Conservation (phyloP, 2,888 invertebrate species). For the Cylindroiulus punctatus region DNA sequence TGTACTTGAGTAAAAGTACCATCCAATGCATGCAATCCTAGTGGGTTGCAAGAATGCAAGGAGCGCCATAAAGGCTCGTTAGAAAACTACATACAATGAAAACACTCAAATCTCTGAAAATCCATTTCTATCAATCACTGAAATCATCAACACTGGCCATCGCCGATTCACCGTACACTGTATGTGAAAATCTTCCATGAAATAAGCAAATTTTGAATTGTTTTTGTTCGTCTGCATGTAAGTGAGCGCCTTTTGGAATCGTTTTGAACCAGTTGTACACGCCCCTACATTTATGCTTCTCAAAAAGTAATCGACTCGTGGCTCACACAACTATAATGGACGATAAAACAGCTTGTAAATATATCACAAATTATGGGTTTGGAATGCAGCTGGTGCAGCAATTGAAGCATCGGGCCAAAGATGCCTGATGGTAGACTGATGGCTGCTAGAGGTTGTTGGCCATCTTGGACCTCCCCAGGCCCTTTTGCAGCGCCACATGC, state of each 20-base stretch:
- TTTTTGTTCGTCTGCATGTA: not conserved
- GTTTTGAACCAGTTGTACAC: not conserved
- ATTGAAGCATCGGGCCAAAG: not conserved
- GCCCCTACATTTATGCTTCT: not conserved
- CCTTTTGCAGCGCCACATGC: not conserved
- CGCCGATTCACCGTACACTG: too few species aligned
- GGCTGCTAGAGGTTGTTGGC: constrained; percentile 26
- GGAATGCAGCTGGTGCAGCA: constrained; percentile 12
- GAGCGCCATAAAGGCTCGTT: too few species aligned
- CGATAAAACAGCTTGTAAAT: constrained; percentile 11
- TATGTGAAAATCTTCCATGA: not conserved
- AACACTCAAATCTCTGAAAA: too few species aligned
- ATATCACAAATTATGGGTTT: constrained; percentile 3
- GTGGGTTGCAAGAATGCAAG: too few species aligned
- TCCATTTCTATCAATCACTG: too few species aligned
- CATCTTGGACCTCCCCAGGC: not conserved
- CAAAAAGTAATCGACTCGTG: not conserved
- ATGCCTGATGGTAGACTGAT: constrained; percentile 1
- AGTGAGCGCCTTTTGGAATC: not conserved
- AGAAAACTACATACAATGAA: too few species aligned
- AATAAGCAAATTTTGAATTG: not conserved
- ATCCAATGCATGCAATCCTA: too few species aligned
- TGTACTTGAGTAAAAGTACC: too few species aligned
- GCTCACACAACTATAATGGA: not conserved
- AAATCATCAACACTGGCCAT: too few species aligned